A percentile compares a stretch with the other conserved stretches of the same genome.
These are phyloP conservation scores for Holotrichia oblita DNA, from an alignment of 1,140 invertebrate genomes.

Conservation along the genomic window DNA sequence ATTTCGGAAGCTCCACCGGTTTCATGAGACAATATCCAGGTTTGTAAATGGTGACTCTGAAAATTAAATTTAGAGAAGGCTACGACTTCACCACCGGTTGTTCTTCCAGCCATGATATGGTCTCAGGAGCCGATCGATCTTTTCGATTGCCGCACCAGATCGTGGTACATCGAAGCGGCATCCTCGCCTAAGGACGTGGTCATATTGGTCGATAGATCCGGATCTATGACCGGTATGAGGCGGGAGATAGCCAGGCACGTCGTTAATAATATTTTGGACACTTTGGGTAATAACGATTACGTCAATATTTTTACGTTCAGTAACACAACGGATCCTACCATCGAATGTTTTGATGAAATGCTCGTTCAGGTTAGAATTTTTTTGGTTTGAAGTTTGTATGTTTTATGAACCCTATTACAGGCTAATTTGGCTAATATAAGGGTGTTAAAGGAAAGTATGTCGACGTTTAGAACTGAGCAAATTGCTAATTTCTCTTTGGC, in stretches of 20 bases:
- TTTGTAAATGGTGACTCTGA: constrained; percentile 55
- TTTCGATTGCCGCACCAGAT: constrained; percentile 83
- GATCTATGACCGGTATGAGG: constrained; percentile 91
- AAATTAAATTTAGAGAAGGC: background rate
- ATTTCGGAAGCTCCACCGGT: constrained; percentile 94
- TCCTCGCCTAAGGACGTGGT: constrained; percentile 91
- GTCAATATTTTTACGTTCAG: constrained; percentile 81
- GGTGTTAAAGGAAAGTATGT: constrained; percentile 82
- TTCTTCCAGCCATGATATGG: constrained; percentile 59
- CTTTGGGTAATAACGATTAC: constrained; percentile 93
- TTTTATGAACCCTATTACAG: constrained; percentile 59
- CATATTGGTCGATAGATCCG: constrained; percentile 88
- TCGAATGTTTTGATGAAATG: constrained; percentile 87
- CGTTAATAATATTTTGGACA: constrained; percentile 87
- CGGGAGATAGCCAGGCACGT: constrained; percentile 89
- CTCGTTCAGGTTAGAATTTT: constrained; percentile 67
- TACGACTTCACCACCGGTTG: background rate
- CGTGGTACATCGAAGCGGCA: constrained; percentile 92
- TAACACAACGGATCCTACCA: constrained; percentile 75
- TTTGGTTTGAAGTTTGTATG: background rate
- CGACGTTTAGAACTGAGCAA: constrained; percentile 80
- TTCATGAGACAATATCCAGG: constrained; percentile 96
- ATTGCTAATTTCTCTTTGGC: constrained; percentile 96
- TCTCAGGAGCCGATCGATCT: constrained; percentile 69
- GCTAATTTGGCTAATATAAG: constrained; percentile 90